Evolutionary conservation across 2,113 vertebrate species (phyloP).

Genomic region (Heterotilapia buettikoferi): DNA sequence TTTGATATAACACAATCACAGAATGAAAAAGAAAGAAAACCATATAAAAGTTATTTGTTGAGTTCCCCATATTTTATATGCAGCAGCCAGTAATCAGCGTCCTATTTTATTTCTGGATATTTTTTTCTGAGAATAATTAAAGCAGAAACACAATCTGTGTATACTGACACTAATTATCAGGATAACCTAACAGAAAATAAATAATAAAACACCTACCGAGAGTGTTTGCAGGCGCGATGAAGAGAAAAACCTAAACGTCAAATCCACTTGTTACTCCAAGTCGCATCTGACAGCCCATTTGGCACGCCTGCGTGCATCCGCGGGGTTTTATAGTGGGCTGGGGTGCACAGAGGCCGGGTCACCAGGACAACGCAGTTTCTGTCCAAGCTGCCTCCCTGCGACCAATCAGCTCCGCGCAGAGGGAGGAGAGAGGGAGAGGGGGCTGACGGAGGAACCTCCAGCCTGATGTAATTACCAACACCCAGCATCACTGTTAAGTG

Average conservation of each 20-base stretch:
- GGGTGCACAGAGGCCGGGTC: constrained; percentile 54
- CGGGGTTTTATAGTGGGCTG: constrained; percentile 76
- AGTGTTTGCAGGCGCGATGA: constrained; percentile 17
- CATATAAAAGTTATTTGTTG: background rate
- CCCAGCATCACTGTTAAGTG: constrained; percentile 74
- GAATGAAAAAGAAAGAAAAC: background rate
- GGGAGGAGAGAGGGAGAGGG: background rate
- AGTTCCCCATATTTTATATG: background rate
- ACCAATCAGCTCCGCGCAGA: constrained; percentile 75
- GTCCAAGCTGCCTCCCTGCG: constrained; percentile 57
- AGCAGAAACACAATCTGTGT: background rate
- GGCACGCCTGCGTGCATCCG: constrained; percentile 60
- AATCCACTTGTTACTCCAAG: constrained; percentile 69
- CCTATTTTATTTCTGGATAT: background rate
- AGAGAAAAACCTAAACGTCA: constrained; percentile 21
- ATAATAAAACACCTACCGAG: constrained; percentile 52
- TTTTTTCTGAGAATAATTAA: background rate
- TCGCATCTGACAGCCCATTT: constrained; percentile 63
- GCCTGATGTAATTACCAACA: constrained; percentile 80
- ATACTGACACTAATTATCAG: background rate
- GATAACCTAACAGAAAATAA: background rate
- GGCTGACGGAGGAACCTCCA: constrained; percentile 34
- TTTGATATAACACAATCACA: background rate
- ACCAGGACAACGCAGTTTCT: constrained; percentile 76
- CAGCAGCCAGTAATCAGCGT: background rate